Evolutionary conservation across 2,797 vertebrate species (phyloP), one percentile per base, ranked within the genome.

Genomic region (Clarias laeviceps): DNA sequence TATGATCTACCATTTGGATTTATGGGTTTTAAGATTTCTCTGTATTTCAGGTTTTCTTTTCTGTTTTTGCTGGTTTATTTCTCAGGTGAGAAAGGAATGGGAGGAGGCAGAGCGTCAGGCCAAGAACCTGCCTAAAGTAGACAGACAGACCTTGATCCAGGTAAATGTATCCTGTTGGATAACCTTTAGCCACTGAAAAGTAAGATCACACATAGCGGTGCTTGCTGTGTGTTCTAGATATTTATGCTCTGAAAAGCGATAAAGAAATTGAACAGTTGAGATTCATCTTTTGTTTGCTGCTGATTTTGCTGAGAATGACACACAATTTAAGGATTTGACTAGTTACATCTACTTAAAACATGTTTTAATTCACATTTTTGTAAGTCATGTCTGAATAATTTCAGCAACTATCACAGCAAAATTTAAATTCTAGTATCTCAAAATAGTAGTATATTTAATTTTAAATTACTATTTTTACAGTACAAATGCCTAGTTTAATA

Each of bases 11-110:
- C 56, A 7, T 15, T 40, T 15, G n/a, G 37, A 18, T 27, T 66
- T 59, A 20, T 78, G 5, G 8, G n/a, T 20, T 32, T 65, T 82
- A 8, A 2, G 18, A 11, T 61, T 50, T 27, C 27, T 56, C 22
- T 72, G 40, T 22, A 72, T 40, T 72, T 24, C 22, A 72, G 9
- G 2, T 4, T 14, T 27, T n/a, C 9, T 27, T 4, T 62, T 62
- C n/a, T 22, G 82, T n/a, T 24, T 79, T 4, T 54, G 18, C 29
- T 77, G 29, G 15, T 54, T 1, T 74, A 0, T 88, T 2, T 50
- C 54, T 59, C 86, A 99, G 98, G 97, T 99, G 81, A 97, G 98
- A 90, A 99, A 98, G 89, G 98, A 99, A 87, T 99, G 98, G 98
- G 98, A 99, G 88, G 97, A 99, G 88, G 98, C 98, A 0, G 98